Evolutionary conservation across 2,797 vertebrate genomes (phyloP).

Genomic region (Tokudaia tokunoshimensis): DNA sequence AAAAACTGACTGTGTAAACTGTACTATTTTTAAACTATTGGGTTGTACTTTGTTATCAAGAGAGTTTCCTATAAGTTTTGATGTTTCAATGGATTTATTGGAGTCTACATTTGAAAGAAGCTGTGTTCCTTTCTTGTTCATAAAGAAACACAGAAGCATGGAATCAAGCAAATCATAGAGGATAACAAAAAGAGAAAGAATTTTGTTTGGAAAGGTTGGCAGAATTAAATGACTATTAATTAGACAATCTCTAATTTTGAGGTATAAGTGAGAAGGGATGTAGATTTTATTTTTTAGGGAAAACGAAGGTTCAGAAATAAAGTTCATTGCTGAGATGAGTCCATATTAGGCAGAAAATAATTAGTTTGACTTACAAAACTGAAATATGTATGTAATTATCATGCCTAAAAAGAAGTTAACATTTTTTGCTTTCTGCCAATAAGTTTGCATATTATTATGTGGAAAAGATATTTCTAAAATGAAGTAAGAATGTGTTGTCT

Average conservation of each 20-base stretch:
- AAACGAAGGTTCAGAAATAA: conserved; percentile 37
- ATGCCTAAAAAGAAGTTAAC: background rate
- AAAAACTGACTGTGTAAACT: background rate
- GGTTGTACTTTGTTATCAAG: background rate
- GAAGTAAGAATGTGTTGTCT: background rate
- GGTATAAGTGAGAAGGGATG: background rate
- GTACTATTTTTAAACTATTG: background rate
- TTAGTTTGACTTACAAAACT: background rate
- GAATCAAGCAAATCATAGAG: background rate
- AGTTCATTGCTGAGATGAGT: background rate
- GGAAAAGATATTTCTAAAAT: background rate
- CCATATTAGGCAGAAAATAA: background rate
- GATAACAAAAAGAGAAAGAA: background rate
- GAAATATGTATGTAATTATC: background rate
- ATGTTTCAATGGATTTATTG: background rate
- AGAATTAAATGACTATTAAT: background rate
- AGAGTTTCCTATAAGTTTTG: background rate
- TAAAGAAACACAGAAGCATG: background rate
- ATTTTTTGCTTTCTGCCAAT: background rate
- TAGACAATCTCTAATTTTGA: background rate
- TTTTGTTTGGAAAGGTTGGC: background rate
- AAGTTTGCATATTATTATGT: background rate
- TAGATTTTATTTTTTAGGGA: background rate
- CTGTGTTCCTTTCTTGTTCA: background rate
- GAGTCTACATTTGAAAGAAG: background rate